Conservation (phyloP, 2,888 invertebrate genomes). For the Fragum fragum region DNA sequence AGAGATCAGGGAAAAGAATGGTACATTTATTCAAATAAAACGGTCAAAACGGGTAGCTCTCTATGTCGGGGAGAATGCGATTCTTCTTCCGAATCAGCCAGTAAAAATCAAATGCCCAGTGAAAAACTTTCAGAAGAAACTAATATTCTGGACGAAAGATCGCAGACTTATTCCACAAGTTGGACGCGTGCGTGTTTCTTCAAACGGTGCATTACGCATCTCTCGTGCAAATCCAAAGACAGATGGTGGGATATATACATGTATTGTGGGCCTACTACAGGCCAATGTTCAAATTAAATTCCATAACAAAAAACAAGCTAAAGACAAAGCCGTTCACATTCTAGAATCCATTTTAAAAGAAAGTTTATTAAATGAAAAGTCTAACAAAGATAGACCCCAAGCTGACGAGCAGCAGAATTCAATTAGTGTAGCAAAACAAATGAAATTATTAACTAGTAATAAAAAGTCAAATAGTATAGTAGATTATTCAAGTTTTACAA, state of each 20-base stretch:
- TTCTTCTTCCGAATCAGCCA: slow-evolving; percentile 78
- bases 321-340: slow-evolving; percentile 67
- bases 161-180: slow-evolving; percentile 75
- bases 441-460: slow-evolving; percentile 52
- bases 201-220: slow-evolving; percentile 76
- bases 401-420: slow-evolving; percentile 59
- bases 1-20: slow-evolving; percentile 74
- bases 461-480: slow-evolving; percentile 35
- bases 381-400: slow-evolving; percentile 69
- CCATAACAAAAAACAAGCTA: slow-evolving; percentile 73
- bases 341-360: slow-evolving; percentile 64
- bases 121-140: slow-evolving; percentile 75
- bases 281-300: slow-evolving; percentile 75
- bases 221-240: slow-evolving; percentile 73
- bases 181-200: slow-evolving; percentile 75
- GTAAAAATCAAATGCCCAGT: slow-evolving; percentile 82
- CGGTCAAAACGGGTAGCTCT: slow-evolving; percentile 73
- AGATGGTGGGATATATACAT: slow-evolving; percentile 78
- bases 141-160: slow-evolving; percentile 81
- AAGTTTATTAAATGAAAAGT: slow-evolving; percentile 57
- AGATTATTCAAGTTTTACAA: slow-evolving; percentile 70
- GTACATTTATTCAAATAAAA: slow-evolving; percentile 78
- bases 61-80: slow-evolving; percentile 75
- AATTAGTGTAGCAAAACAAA: slow-evolving; percentile 54
- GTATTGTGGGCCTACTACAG: slow-evolving; percentile 76